These are phyloP conservation scores for Drosophila mimetica DNA, from an alignment of 2,888 invertebrate genomes.

Conservation along the genomic window DNA sequence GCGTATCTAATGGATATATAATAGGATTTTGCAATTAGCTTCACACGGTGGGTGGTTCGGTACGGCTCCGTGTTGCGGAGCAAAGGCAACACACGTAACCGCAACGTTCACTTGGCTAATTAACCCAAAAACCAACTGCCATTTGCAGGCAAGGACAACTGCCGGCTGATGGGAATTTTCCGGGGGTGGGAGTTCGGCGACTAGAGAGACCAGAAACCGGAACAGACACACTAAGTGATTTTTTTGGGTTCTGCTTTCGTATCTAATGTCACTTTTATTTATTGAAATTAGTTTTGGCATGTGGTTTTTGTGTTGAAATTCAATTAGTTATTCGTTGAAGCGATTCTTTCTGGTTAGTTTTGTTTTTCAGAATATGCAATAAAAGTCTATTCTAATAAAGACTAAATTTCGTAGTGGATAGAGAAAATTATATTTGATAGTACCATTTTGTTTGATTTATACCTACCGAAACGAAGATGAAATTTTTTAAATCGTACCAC, in stretches of 20 bases:
- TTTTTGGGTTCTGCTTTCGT: constrained; percentile 34
- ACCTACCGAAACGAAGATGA: no score
- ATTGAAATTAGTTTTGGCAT: constrained; percentile 67
- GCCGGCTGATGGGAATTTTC: constrained; percentile 33
- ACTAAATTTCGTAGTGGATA: background rate
- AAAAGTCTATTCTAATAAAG: background rate
- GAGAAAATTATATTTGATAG: no score
- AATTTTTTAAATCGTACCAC: no score
- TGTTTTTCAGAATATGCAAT: background rate
- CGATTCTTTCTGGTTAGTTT: constrained; percentile 2
- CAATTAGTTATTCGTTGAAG: constrained; percentile 20
- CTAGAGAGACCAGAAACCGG: constrained; percentile 22
- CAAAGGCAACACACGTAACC: constrained; percentile 63
- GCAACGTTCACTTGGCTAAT: constrained; percentile 71
- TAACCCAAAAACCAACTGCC: constrained; percentile 72
- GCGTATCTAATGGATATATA: constrained; percentile 81
- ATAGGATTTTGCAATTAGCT: constrained; percentile 80
- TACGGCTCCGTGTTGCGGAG: constrained; percentile 25
- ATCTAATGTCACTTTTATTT: constrained; percentile 70
- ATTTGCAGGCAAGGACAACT: constrained; percentile 59
- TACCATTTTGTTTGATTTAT: no score
- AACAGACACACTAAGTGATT: constrained; percentile 62
- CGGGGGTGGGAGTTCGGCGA: background rate
- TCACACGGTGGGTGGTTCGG: constrained; percentile 26
- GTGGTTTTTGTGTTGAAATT: constrained; percentile 37